Evolutionary conservation across 2,888 invertebrate species (phyloP).

Genomic region (Scaeva pyrastri): DNA sequence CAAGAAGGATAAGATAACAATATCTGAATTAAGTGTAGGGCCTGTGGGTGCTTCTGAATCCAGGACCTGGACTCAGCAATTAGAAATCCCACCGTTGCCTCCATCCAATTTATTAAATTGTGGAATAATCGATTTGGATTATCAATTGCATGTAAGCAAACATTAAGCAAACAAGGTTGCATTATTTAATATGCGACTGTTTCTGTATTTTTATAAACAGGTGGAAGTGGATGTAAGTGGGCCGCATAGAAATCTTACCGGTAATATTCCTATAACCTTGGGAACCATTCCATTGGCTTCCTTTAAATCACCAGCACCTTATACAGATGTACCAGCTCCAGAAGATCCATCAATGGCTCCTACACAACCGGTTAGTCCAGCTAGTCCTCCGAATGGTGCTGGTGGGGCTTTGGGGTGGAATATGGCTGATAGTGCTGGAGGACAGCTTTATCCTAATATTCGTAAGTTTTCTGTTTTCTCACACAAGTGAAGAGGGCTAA

Average conservation of each 20-base stretch:
- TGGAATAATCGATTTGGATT: constrained; percentile 90
- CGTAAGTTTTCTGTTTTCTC: constrained; percentile 83
- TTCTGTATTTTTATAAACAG: constrained; percentile 80
- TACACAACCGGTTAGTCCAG: constrained; percentile 83
- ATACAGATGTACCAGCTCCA: constrained; percentile 81
- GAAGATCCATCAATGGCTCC: constrained; percentile 83
- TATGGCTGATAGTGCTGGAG: constrained; percentile 82
- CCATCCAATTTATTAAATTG: constrained; percentile 91
- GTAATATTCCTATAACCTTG: constrained; percentile 88
- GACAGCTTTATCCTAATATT: constrained; percentile 84
- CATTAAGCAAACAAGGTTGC: background rate
- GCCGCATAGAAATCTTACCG: constrained; percentile 87
- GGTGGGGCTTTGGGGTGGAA: constrained; percentile 84
- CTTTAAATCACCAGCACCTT: constrained; percentile 83
- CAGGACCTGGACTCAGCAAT: constrained; percentile 87
- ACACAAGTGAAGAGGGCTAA: too few species aligned
- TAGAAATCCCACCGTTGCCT: constrained; percentile 90
- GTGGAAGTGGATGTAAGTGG: constrained; percentile 87
- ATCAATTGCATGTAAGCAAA: constrained; percentile 87
- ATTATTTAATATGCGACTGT: background rate
- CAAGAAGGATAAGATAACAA: constrained; percentile 84
- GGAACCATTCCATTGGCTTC: constrained; percentile 90
- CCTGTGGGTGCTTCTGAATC: constrained; percentile 87
- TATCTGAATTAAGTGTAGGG: constrained; percentile 88
- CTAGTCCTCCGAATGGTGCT: constrained; percentile 82